These are phyloP conservation scores for Drosophila tani DNA, from an alignment of 1,140 invertebrate genomes.

Conservation along the genomic window DNA sequence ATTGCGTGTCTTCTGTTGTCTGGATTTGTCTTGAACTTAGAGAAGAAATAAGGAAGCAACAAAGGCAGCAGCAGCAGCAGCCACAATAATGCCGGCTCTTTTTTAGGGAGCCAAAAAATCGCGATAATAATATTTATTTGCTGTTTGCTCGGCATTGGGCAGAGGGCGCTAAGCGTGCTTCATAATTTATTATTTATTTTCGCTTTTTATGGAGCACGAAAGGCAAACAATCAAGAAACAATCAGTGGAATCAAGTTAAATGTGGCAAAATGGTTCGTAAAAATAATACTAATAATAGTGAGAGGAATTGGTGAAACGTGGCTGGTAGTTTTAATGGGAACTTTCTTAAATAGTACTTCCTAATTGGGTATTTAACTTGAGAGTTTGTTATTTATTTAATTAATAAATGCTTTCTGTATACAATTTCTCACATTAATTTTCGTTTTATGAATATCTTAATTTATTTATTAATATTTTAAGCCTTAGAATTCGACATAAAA, in stretches of 20 bases:
- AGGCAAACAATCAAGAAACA: slow-evolving; percentile 34
- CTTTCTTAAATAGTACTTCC: neutral
- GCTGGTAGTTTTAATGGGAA: neutral
- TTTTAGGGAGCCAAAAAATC: slow-evolving; percentile 56
- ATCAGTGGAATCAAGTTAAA: slow-evolving; percentile 24
- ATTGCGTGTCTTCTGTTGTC: slow-evolving; percentile 68
- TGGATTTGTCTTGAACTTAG: slow-evolving; percentile 39
- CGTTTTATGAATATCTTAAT: neutral
- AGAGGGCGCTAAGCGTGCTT: slow-evolving; percentile 60
- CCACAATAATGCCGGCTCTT: slow-evolving; percentile 33
- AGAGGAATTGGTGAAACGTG: neutral
- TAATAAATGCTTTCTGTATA: too few species aligned
- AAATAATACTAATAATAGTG: neutral
- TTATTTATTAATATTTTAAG: neutral
- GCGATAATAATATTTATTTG: slow-evolving; percentile 80
- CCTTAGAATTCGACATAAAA: too few species aligned
- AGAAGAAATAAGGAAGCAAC: slow-evolving; percentile 64
- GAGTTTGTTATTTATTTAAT: too few species aligned
- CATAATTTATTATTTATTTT: slow-evolving; percentile 63
- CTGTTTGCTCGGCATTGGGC: slow-evolving; percentile 33
- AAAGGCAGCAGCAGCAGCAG: slow-evolving; percentile 30
- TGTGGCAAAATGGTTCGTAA: neutral
- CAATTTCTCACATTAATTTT: too few species aligned
- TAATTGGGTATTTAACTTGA: too few species aligned
- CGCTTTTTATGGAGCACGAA: slow-evolving; percentile 28